phyloP scores from a whole-genome alignment of 2,113 vertebrate genomes.

The Mormyrus lacerda region DNA sequence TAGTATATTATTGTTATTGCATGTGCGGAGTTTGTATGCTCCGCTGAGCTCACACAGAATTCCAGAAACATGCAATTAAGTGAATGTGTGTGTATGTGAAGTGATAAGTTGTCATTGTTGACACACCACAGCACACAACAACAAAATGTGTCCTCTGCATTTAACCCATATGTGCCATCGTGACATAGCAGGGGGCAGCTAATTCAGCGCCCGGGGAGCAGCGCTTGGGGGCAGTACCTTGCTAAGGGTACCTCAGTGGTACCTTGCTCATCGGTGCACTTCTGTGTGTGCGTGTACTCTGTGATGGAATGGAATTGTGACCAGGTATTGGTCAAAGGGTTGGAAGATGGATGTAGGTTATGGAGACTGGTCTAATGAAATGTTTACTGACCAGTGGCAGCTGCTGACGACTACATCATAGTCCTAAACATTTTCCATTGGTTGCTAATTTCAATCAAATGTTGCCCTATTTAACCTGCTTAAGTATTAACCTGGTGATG shows the following conservation, averaged over 20 bases:
- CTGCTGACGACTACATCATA: background rate
- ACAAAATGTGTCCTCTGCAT: too few species aligned
- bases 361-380: background rate
- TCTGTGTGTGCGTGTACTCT: background rate
- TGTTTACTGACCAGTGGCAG: background rate
- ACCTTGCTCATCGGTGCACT: too few species aligned
- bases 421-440: background rate
- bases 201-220: too few species aligned
- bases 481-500: background rate
- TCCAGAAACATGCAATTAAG: background rate
- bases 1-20: background rate
- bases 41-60: background rate
- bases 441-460: background rate
- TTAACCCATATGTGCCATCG: too few species aligned
- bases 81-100: background rate
- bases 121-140: too few species aligned
- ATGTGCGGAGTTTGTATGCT: background rate
- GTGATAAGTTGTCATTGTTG: too few species aligned
- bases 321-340: background rate
- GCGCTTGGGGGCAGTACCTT: too few species aligned
- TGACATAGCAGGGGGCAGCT: too few species aligned
- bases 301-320: background rate
- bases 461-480: background rate
- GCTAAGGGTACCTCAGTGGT: too few species aligned
- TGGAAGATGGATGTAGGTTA: background rate